A percentile compares a stretch with the other conserved stretches of the same genome.
phyloP scores from a whole-genome alignment of 1,140 invertebrate species.

The Prorops nasuta region DNA sequence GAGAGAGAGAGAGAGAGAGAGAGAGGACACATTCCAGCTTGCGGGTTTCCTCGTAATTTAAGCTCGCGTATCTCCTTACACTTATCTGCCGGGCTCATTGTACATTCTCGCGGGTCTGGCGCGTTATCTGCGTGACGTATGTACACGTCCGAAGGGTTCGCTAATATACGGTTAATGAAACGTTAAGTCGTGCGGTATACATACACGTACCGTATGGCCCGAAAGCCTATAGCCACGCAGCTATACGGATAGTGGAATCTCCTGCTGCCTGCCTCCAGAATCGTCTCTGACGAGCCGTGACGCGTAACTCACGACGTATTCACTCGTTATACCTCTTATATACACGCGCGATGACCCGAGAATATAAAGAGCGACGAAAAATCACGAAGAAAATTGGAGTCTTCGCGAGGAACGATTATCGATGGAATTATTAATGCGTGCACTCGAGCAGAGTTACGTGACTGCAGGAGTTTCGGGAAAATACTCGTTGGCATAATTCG shows the following conservation, averaged over 20 bases:
- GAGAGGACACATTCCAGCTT: neutral
- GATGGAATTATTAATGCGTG: too few relatives aligned
- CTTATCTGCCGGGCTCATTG: slow-evolving; percentile 31
- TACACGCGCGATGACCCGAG: slow-evolving; percentile 2
- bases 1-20: neutral
- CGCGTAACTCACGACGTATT: neutral
- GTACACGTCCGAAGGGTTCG: slow-evolving; percentile 20
- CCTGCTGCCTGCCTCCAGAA: slow-evolving; percentile 1
- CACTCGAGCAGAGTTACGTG: too few relatives aligned
- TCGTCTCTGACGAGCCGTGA: neutral
- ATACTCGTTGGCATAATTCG: too few relatives aligned
- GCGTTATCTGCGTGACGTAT: slow-evolving; percentile 37
- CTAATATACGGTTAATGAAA: slow-evolving; percentile 45
- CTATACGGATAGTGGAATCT: neutral
- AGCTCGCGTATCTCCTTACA: slow-evolving; percentile 26
- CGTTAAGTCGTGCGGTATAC: slow-evolving; percentile 18
- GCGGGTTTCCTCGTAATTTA: slow-evolving; percentile 30
- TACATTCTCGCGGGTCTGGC: slow-evolving; percentile 19
- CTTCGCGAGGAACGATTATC: too few relatives aligned
- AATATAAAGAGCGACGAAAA: too few relatives aligned
- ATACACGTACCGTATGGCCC: neutral
- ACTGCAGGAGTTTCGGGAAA: too few relatives aligned
- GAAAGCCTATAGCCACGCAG: neutral
- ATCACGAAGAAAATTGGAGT: too few relatives aligned
- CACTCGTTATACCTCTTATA: too few relatives aligned